Conservation (phyloP, 53 echinoderm and acorn worm species). For the Actinopyga echinites region DNA sequence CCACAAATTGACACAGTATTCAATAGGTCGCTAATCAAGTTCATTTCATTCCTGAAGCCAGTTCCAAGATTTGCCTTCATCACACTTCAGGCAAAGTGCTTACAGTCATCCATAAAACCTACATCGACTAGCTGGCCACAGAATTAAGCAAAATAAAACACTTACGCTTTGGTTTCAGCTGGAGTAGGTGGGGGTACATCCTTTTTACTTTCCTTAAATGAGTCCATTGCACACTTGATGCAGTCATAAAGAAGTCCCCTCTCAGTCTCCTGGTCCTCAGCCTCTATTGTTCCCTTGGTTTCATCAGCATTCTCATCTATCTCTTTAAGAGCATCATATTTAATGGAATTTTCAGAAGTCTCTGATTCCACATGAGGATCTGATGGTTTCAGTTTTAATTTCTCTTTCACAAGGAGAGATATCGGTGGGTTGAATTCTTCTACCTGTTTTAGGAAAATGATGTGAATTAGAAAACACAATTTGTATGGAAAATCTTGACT, state of each 20-base stretch:
- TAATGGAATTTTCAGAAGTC: neutral
- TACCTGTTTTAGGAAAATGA: slow-evolving; percentile 7
- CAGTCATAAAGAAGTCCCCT: slow-evolving; percentile 71
- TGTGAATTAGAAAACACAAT: no score
- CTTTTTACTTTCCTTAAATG: slow-evolving; percentile 66
- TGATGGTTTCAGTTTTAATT: slow-evolving; percentile 47
- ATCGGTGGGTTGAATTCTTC: slow-evolving; percentile 67
- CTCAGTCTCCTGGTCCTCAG: neutral
- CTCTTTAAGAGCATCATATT: no score
- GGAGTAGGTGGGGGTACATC: slow-evolving; percentile 13
- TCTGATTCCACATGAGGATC: no score
- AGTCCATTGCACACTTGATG: slow-evolving; percentile 79
- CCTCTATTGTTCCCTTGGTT: neutral
- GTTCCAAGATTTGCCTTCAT: no score
- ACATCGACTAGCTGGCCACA: neutral
- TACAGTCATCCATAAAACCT: neutral
- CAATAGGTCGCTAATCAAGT: no score
- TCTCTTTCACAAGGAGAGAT: slow-evolving; percentile 69
- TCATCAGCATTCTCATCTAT: neutral
- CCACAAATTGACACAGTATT: no score
- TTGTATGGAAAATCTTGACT: no score
- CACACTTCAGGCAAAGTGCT: no score
- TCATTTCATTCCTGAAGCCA: no score
- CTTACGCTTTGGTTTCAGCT: neutral
- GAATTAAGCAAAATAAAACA: neutral